phyloP scores from a whole-genome alignment of 2,797 vertebrate species.

The Danio albolineatus region DNA sequence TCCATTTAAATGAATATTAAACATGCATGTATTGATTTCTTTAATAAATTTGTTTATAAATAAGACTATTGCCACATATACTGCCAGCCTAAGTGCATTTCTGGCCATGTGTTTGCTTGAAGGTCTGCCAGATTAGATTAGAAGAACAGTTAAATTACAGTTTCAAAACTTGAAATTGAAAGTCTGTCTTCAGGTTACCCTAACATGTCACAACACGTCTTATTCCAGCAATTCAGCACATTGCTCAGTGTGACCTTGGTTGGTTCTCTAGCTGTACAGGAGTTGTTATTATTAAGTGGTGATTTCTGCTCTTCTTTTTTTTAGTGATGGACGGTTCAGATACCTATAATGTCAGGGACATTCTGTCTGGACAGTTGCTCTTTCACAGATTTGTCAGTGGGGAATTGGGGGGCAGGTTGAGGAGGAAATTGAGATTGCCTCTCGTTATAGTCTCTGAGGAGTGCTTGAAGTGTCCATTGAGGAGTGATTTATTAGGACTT shows the following conservation, averaged over 20 bases:
- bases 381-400: constrained; percentile 34
- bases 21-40: too few relatives aligned
- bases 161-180: background rate
- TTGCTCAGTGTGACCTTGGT: constrained; percentile 58
- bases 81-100: background rate
- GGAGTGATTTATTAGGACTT: constrained; percentile 36
- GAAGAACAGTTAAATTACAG: background rate
- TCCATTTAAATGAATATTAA: too few relatives aligned
- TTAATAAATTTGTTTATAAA: too few relatives aligned
- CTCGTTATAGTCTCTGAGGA: constrained; percentile 25
- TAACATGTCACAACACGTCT: constrained; percentile 25
- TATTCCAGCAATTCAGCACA: background rate
- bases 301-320: constrained; percentile 25
- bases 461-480: constrained; percentile 22
- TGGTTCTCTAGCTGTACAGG: background rate
- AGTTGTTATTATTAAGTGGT: constrained; percentile 8
- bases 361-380: constrained; percentile 40
- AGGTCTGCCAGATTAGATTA: background rate
- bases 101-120: background rate
- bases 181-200: constrained; percentile 4
- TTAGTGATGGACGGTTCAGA: background rate
- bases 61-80: background rate
- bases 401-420: constrained; percentile 28
- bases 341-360: constrained; percentile 8
- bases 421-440: constrained; percentile 4